Base-by-base conservation (phyloP, 2,797 vertebrate species). In the Artibeus lituratus region DNA sequence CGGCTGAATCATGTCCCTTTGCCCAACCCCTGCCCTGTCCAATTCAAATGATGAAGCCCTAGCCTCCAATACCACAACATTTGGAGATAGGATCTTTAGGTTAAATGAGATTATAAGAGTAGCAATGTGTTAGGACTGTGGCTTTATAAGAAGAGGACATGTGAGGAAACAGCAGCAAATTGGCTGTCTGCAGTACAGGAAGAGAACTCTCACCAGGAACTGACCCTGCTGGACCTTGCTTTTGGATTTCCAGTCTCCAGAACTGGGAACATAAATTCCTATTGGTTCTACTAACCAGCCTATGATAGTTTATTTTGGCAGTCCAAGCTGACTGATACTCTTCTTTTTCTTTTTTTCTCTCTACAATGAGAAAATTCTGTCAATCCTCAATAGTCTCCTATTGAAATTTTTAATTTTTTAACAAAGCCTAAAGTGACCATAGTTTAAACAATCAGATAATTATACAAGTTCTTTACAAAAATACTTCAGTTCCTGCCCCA, bases 331-430 rank as follows among this genome's bases (percentile, higher is more conserved):
- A 69, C 55, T 47, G 62, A 81, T 21, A 19, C 5, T 42, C 5
- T 51, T 15, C 7, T 57, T 11, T 72, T 72, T 29, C 10, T 53
- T 77, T 76, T 35, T 62, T 6, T 12, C 26, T 53, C 42, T 10
- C 7, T 35, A 44, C 11, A 95, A 39, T 77, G 57, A 82, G 57
- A 87, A 62, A 90, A 37, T 57, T 72, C 59, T 90, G 15, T 87
- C 70, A 53, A n/a, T 37, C 35, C 15, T 77, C 29, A 76, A 24
- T 29, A 51, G 37, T 53, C 29, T 9, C 90, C 35, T 77, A 7
- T 49, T 44, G 51, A 74, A 59, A 85, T 49, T 73, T 93, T 87
- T 77, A 19, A 47, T 89, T 95, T 86, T 86, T 32, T 86, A 59
- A 65, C 35, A 57, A 76, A 26, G 26, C 49, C 81, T 24, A 44